Base-by-base conservation (phyloP, 2,888 invertebrate species). In the Drosophila melanocephala region DNA sequence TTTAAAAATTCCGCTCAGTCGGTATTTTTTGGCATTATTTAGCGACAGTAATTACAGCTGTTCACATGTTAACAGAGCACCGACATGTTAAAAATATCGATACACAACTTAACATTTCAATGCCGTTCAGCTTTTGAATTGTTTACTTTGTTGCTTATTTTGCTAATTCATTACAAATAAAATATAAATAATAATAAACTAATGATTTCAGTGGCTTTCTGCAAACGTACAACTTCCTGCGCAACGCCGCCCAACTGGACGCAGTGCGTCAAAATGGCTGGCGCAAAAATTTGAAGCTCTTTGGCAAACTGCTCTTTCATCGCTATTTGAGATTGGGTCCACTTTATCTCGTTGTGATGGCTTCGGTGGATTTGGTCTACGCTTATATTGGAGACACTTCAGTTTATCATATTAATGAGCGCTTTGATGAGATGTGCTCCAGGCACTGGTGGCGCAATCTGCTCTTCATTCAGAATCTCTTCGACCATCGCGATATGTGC, bases 371-470 rank as follows among this genome's bases (percentile, higher is more conserved):
- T 73, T 75, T 94, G 28, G 87, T 91, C 4, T 93, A 92, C 56
- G 87, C 93, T 6, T 94, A 93, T 52, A 89, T 92, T 10, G 90
- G 91, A 9, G 93, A 94, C 63, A 92, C 92, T 1, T 94, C 94
- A 0, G 87, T 93, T 22, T 94, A 93, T 68, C 93, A 93, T 75
- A 92, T 94, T 7, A 91, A 91, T 56, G 94, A 94, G 56, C 92
- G 93, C 19, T 92, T 93, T 64, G 94, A 94, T 61, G 90, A 92
- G 72, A 92, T 90, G 65, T 94, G 94, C 72, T 87, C 92, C 26
- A 87, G 86, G 32, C 91, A 93, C 62, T 93, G 94, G 94, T 94
- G 94, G 94, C 89, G 93, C 32, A 94, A 94, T 85, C 64, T 94
- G 0, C 66, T 94, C 22, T 93, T 94, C 67, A 92, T 94, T 30